These are phyloP conservation scores for Mythimna loreyi DNA, from an alignment of 2,888 invertebrate genomes.

Conservation along the genomic window DNA sequence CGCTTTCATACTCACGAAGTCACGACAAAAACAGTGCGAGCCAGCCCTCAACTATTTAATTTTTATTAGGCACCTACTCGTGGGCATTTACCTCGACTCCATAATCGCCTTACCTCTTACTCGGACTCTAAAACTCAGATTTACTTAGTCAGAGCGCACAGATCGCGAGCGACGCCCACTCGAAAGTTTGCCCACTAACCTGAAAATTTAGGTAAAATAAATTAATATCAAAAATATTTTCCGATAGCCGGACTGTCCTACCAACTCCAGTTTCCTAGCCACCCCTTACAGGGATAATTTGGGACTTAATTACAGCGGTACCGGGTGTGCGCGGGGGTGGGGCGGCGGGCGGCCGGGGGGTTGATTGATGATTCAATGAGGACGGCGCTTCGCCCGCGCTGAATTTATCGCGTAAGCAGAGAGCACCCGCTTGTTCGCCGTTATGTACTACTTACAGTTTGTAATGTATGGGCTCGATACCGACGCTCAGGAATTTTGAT, in stretches of 20 bases:
- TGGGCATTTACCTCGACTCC: no score
- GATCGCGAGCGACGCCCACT: no score
- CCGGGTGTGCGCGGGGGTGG: constrained; percentile 52
- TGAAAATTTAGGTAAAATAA: no score
- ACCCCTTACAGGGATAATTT: constrained; percentile 70
- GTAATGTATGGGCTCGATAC: constrained; percentile 45
- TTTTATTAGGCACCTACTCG: no score
- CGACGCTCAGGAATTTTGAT: constrained; percentile 40
- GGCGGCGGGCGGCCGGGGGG: constrained; percentile 39
- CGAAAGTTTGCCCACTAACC: no score
- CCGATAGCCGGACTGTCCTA: constrained; percentile 17
- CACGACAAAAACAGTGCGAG: no score
- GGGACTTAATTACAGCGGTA: constrained; percentile 76
- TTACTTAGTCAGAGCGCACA: no score
- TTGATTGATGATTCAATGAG: constrained; percentile 78
- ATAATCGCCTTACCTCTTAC: no score
- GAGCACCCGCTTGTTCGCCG: constrained; percentile 59
- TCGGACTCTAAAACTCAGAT: no score
- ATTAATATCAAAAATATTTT: no score
- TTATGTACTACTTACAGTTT: constrained; percentile 59
- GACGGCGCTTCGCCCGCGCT: constrained; percentile 61
- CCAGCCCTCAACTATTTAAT: no score
- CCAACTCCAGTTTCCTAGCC: constrained; percentile 51
- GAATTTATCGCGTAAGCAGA: constrained; percentile 69
- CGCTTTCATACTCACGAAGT: no score